Percentiles rank a stretch among this genome's conserved stretches.
Evolutionary conservation across 2,797 vertebrate species (phyloP).

Genomic region (Pipistrellus nathusii): DNA sequence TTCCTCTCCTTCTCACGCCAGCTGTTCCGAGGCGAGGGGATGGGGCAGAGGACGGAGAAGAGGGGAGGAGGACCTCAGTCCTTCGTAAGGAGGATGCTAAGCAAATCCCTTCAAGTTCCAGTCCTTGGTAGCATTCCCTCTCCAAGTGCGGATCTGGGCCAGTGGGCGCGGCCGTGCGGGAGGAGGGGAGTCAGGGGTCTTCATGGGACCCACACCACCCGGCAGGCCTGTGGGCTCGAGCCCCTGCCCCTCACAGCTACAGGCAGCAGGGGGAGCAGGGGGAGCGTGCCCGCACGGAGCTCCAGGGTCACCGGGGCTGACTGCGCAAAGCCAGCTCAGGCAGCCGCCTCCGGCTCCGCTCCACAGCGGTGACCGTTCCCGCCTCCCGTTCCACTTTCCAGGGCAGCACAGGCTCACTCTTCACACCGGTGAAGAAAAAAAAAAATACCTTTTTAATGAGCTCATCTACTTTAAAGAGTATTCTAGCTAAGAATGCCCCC

Average conservation of each 20-base stretch:
- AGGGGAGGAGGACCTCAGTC: not conserved
- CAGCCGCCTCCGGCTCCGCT: not conserved
- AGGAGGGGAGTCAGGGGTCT: not conserved
- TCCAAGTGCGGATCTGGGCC: not conserved
- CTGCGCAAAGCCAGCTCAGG: not conserved
- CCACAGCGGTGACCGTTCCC: not conserved
- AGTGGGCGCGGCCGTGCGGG: too few species aligned
- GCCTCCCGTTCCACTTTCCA: not conserved
- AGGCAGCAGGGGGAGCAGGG: not conserved
- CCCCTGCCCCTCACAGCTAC: not conserved
- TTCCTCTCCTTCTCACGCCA: not conserved
- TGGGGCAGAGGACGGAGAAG: not conserved
- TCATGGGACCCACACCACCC: not conserved
- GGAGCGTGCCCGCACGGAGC: not conserved
- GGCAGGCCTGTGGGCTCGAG: not conserved
- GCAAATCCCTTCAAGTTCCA: not conserved
- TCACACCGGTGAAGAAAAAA: constrained; percentile 12
- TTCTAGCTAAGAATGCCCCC: constrained; percentile 18
- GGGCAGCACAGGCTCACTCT: not conserved
- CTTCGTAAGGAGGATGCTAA: not conserved
- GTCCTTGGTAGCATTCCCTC: not conserved
- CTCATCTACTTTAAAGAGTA: not conserved
- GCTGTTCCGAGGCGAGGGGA: not conserved
- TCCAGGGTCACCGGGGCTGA: too few species aligned
- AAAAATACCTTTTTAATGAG: not conserved